phyloP scores from a whole-genome alignment of 2,113 vertebrate species.

The Cynocephalus volans region DNA sequence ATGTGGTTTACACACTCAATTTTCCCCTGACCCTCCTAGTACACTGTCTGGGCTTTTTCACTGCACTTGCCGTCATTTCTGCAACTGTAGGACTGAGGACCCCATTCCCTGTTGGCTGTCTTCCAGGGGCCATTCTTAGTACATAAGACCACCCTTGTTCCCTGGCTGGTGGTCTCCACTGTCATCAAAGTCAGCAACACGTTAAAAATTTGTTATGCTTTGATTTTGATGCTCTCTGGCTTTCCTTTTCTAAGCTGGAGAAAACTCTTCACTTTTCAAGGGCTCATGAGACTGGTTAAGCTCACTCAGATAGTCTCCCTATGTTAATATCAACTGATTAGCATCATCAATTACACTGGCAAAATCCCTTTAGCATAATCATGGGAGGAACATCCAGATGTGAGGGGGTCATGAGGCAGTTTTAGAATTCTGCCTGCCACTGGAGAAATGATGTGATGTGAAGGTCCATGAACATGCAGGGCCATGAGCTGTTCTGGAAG shows the following conservation, averaged over 20 bases:
- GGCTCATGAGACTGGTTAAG: not conserved
- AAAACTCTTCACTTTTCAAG: not conserved
- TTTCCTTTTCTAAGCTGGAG: not conserved
- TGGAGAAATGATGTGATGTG: not conserved
- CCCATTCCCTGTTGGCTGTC: not conserved
- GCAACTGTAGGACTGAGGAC: not conserved
- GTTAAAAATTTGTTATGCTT: not conserved
- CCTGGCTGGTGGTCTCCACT: not conserved
- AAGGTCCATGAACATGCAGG: not conserved
- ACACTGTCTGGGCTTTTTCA: not conserved
- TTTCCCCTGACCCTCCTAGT: not conserved
- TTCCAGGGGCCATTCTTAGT: too few relatives aligned
- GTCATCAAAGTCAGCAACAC: not conserved
- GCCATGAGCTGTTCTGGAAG: not conserved
- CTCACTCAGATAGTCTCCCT: not conserved
- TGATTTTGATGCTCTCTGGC: too few relatives aligned
- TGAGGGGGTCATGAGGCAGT: too few relatives aligned
- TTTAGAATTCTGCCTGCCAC: too few relatives aligned
- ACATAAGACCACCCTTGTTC: too few relatives aligned
- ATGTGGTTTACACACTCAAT: accelerated
- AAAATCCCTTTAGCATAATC: too few relatives aligned
- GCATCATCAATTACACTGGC: not conserved
- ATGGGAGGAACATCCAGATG: not conserved
- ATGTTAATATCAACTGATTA: not conserved
- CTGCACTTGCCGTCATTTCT: not conserved